Conservation (phyloP, 2,113 vertebrate genomes). For the Actenoides hombroni region DNA sequence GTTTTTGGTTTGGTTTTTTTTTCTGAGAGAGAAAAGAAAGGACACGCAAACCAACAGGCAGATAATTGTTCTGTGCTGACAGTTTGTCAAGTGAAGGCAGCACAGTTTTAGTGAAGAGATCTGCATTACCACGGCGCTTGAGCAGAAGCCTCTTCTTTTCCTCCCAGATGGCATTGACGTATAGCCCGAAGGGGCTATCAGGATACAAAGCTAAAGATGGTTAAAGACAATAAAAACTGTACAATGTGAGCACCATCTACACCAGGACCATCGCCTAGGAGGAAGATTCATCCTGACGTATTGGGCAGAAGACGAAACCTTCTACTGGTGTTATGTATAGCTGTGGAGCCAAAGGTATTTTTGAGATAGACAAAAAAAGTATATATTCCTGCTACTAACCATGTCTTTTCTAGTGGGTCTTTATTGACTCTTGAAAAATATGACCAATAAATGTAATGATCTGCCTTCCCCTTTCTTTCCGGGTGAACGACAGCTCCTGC, state of each 20-base stretch:
- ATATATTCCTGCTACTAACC: neutral
- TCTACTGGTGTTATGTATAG: neutral
- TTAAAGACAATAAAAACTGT: conserved; percentile 62
- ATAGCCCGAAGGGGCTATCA: conserved; percentile 61
- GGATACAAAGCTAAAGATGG: conserved; percentile 51
- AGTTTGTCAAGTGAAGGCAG: conserved; percentile 35
- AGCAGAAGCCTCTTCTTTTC: conserved; percentile 44
- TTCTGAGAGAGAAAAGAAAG: neutral
- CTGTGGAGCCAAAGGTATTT: neutral
- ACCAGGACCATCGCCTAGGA: neutral
- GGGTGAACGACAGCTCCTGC: conserved; percentile 25
- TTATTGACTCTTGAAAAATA: conserved; percentile 26
- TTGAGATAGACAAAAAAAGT: neutral
- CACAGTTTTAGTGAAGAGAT: conserved; percentile 27
- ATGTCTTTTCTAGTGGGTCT: conserved; percentile 10
- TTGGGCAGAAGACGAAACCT: neutral
- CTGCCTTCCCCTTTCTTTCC: neutral
- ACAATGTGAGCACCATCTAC: conserved; percentile 1
- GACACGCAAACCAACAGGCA: neutral
- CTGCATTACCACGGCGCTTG: neutral
- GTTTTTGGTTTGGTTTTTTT: neutral
- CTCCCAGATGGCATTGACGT: conserved; percentile 58
- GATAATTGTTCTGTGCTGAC: conserved; percentile 43
- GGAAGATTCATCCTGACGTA: conserved; percentile 7
- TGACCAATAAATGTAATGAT: conserved; percentile 56